Evolutionary conservation across 2,888 invertebrate genomes (phyloP), one percentile per base, ranked within the genome.

Genomic region (Pristionchus fissidentatus): DNA sequence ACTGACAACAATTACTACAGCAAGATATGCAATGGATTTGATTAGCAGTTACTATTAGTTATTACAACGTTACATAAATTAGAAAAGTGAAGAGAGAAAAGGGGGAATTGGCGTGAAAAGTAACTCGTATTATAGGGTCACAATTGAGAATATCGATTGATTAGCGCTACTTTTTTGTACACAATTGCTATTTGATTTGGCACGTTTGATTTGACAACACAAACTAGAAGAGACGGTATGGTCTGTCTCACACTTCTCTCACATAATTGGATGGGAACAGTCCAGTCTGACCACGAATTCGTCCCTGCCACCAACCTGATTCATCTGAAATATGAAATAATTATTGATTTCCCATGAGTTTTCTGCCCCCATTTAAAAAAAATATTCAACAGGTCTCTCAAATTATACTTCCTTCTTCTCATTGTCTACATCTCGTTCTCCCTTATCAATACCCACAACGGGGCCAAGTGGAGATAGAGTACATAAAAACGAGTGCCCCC

Each of bases 251-350:
- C 35, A 93, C 86, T 88, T 94, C 94, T 87, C 93, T 93, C 26
- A 95, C 94, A 90, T 95, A 95, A 92, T 95, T 95, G 49, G 94
- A 94, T 1, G 95, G 95, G 87, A 95, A 95, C 7, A 95, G 93
- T 10, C 95, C 95, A 85, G 94, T 93, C 87, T 94, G 94, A 5
- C 94, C 94, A 83, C 93, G 93, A 32, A 94, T 89, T 88, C 93
- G 93, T 60, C 95, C 95, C 62, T 93, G 93, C 95, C 95, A 95
- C 95, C 95, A 95, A n/a, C 95, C 95, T 29, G 94, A 94, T 46
- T 94, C 94, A 92, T 95, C 95, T 95, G 92, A 79, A 88, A 81
- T n/a, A n/a, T n/a, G n/a, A n/a, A n/a, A n/a, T n/a, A n/a, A n/a
- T n/a, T n/a, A n/a, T 38, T n/a, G n/a, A n/a, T n/a, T n/a, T n/a